Evolutionary conservation across 2,113 vertebrate genomes (phyloP).

Genomic region (Antechinus stuartii): DNA sequence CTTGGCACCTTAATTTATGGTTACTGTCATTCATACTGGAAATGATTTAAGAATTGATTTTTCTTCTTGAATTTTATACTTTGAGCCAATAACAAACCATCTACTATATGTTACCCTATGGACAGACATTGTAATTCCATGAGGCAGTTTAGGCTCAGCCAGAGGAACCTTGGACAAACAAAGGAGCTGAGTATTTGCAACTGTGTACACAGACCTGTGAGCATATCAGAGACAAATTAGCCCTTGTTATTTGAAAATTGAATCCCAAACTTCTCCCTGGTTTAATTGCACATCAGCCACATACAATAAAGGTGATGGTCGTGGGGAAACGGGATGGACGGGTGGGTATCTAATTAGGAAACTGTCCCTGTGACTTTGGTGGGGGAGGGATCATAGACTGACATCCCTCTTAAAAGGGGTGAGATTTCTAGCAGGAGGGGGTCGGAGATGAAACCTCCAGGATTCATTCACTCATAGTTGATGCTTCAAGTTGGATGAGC

Average conservation of each 20-base stretch:
- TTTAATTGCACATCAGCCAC: background rate
- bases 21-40: conserved; percentile 35
- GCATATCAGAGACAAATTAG: background rate
- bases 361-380: background rate
- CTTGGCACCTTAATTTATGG: conserved; percentile 47
- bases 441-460: accelerated
- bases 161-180: conserved; percentile 24
- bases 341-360: background rate
- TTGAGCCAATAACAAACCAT: conserved; percentile 57
- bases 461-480: background rate
- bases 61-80: conserved; percentile 50
- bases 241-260: background rate
- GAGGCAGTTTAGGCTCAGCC: background rate
- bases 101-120: conserved; percentile 12
- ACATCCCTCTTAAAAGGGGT: background rate
- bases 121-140: conserved; percentile 47
- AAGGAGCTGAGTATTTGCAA: background rate
- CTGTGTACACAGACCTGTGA: background rate
- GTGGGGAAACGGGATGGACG: too few species aligned
- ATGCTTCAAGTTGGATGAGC: background rate
- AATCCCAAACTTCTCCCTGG: background rate
- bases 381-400: background rate
- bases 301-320: background rate
- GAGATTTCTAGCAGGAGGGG: background rate
- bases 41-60: conserved; percentile 50